phyloP scores from a whole-genome alignment of 2,113 vertebrate genomes.

The Hucho hucho region DNA sequence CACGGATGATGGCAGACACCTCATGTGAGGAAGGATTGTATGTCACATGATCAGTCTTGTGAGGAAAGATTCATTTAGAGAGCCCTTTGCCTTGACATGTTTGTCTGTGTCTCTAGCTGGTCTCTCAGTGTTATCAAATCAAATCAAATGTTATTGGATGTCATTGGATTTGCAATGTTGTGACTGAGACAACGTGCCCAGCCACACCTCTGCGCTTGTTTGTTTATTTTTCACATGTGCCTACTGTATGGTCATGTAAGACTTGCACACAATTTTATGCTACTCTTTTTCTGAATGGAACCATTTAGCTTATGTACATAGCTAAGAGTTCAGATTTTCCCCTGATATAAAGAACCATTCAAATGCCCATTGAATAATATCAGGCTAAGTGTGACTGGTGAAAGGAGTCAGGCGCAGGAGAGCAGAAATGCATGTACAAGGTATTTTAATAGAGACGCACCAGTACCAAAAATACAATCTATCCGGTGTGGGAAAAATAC shows the following conservation, averaged over 20 bases:
- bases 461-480: too few species aligned
- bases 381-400: too few species aligned
- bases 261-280: not conserved
- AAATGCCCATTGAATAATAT: constrained; percentile 11
- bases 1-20: not conserved
- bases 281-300: not conserved
- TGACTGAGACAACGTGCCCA: too few species aligned
- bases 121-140: not conserved
- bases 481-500: too few species aligned
- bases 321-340: not conserved
- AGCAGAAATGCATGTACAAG: too few species aligned
- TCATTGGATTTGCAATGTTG: too few species aligned
- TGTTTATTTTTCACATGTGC: too few species aligned
- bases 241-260: not conserved
- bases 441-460: too few species aligned
- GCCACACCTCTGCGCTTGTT: too few species aligned
- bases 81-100: not conserved
- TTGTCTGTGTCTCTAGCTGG: not conserved
- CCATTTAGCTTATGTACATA: not conserved
- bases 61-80: not conserved
- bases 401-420: too few species aligned
- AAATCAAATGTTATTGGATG: too few species aligned
- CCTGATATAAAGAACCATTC: not conserved
- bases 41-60: not conserved
- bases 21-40: not conserved